Conservation (phyloP, 1,140 invertebrate genomes). For the Zaprionus camerounensis region DNA sequence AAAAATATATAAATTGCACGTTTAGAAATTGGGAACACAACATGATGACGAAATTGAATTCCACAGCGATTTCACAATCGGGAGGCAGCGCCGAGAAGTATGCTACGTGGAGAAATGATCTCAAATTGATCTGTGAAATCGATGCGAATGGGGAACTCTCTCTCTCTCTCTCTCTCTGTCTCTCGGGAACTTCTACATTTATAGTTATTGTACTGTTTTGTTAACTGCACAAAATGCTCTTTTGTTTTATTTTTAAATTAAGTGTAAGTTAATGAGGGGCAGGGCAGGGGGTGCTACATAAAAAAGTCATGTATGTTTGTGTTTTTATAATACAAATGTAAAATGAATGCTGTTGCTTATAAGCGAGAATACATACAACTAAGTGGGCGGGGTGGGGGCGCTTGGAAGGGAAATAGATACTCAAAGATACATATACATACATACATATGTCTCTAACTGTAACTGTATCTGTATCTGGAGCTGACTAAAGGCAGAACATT, state of each 20-base stretch:
- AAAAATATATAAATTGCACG: background rate
- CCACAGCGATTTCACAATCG: background rate
- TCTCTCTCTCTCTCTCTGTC: background rate
- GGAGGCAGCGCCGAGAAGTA: background rate
- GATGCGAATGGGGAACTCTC: background rate
- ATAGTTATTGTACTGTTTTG: conserved; percentile 43
- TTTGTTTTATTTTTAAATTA: conserved; percentile 12
- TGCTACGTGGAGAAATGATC: conserved; percentile 1
- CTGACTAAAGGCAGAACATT: conserved; percentile 47
- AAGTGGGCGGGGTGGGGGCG: background rate
- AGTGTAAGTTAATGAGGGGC: background rate
- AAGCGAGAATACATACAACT: conserved; percentile 38
- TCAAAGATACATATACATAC: background rate
- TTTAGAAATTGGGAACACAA: conserved; percentile 16
- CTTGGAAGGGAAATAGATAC: background rate
- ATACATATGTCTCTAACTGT: background rate
- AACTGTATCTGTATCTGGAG: conserved; percentile 8
- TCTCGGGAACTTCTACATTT: background rate
- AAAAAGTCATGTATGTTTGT: conserved; percentile 23
- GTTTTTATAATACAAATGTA: conserved; percentile 36
- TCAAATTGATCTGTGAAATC: background rate
- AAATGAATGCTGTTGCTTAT: conserved; percentile 30
- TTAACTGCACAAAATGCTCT: conserved; percentile 39
- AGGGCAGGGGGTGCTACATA: conserved; percentile 9
- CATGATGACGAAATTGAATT: background rate